Evolutionary conservation across 2,888 invertebrate species (phyloP).

Genomic region (Sicus ferrugineus): DNA sequence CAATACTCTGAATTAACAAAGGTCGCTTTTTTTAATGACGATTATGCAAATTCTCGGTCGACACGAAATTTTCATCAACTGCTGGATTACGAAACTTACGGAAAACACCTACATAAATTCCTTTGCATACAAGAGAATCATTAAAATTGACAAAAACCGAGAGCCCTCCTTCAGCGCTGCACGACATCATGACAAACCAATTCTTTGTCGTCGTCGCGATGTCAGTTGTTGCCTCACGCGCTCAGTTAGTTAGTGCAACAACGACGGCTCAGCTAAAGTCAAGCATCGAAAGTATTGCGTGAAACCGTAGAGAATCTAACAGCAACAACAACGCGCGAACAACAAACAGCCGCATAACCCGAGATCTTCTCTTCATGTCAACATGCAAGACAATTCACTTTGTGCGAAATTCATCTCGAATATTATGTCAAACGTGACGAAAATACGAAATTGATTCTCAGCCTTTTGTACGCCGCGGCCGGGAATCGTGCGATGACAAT

Average conservation of each 20-base stretch:
- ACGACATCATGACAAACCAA: slow-evolving; percentile 10
- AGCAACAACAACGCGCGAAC: slow-evolving; percentile 31
- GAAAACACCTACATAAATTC: background rate
- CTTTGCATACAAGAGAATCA: slow-evolving; percentile 4
- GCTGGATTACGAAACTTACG: background rate
- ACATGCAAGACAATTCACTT: slow-evolving; percentile 43
- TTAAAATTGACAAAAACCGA: background rate
- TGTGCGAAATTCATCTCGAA: slow-evolving; percentile 33
- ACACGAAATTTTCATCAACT: slow-evolving; percentile 8
- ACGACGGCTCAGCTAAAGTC: slow-evolving; percentile 32
- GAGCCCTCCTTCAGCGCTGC: background rate
- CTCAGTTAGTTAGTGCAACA: background rate
- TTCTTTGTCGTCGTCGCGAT: slow-evolving; percentile 17
- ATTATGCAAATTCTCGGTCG: slow-evolving; percentile 6
- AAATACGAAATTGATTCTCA: slow-evolving; percentile 47
- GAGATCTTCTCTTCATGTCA: slow-evolving; percentile 4
- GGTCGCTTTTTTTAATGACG: too few relatives aligned
- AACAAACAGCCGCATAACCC: background rate
- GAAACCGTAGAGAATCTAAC: slow-evolving; percentile 48
- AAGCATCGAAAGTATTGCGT: slow-evolving; percentile 51
- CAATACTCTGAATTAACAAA: too few relatives aligned
- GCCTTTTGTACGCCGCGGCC: background rate
- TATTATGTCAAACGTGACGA: slow-evolving; percentile 56
- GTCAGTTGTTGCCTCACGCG: background rate
- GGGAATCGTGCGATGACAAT: slow-evolving; percentile 28